Evolutionary conservation across 2,113 vertebrate species (phyloP), one percentile per base, ranked within the genome.

Genomic region (Zosterops lateralis): DNA sequence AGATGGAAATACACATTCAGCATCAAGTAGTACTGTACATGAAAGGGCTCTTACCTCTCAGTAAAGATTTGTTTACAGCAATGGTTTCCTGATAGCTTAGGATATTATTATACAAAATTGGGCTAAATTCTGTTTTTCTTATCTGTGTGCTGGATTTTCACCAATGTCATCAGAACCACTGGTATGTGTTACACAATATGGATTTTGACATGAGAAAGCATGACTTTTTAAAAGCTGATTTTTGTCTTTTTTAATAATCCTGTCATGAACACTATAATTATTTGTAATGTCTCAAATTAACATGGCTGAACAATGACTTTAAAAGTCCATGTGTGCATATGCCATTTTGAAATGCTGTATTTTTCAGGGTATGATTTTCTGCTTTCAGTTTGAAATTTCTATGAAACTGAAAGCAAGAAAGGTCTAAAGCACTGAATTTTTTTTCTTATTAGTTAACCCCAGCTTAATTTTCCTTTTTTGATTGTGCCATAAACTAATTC

Each of bases 21-120:
- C 81, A 91, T 93, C 78, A 70, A 84, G 74, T 89, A 82, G 79
- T 75, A 96, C 84, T 97, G 77, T 97, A 96, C 53, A 54, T 94
- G 95, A 95, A 94, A 96, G 96, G 97, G 94, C 85, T 93, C 60
- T 95, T 96, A 97, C 84, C 92, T 97, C 97, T 96, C 92, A 85
- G 87, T 96, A 95, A 94, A 83, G 64, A 88, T 92, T 87, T 96
- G 97, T 97, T 95, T 95, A 96, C 86, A 92, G 38, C 56, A 84
- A n/a, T 90, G 92, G 58, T 92, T 95, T 97, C 77, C 88, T 94
- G 58, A 71, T 96, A 84, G 82, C 42, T 95, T 95, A 83, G 8
- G 76, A 45, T 80, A 90, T 66, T 87, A 58, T 84, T 82, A 73
- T 60, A 72, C 26, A 21, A 71, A 82, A 48, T 74, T 74, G 32